Conservation (phyloP, 2,888 invertebrate species). For the Danaus chrysippus region DNA sequence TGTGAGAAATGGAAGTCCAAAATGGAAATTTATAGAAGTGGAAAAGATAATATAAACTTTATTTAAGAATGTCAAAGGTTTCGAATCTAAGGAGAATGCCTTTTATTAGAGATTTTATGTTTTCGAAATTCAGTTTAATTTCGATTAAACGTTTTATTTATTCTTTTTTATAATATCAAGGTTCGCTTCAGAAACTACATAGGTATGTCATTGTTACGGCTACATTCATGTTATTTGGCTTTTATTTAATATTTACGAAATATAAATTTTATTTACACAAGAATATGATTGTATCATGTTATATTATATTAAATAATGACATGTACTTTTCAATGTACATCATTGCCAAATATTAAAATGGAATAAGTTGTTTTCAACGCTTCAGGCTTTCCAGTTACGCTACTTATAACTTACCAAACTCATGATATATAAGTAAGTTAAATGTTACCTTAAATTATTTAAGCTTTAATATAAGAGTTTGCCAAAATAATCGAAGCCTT, state of each 20-base stretch:
- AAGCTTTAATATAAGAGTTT: no score
- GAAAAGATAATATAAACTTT: constrained; percentile 5
- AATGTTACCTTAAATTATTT: background rate
- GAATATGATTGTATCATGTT: no score
- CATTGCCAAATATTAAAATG: background rate
- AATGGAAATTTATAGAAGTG: constrained; percentile 4
- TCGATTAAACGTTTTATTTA: no score
- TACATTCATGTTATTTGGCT: no score
- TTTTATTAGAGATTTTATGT: background rate
- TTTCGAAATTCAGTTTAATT: background rate
- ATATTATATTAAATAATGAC: no score
- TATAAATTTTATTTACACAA: no score
- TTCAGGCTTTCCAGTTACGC: background rate
- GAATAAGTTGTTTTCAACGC: background rate
- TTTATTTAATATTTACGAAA: no score
- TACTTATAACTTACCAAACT: background rate
- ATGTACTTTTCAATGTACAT: background rate
- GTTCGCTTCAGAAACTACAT: no score
- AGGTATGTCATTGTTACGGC: no score
- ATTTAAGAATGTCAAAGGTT: background rate
- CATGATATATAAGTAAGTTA: background rate
- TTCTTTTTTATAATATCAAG: no score
- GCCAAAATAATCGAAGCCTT: no score
- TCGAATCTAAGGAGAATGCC: background rate
- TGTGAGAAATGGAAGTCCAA: constrained; percentile 1